These are phyloP conservation scores for Drosophila virilis DNA, from an alignment of 1,140 invertebrate species.

Conservation along the genomic window DNA sequence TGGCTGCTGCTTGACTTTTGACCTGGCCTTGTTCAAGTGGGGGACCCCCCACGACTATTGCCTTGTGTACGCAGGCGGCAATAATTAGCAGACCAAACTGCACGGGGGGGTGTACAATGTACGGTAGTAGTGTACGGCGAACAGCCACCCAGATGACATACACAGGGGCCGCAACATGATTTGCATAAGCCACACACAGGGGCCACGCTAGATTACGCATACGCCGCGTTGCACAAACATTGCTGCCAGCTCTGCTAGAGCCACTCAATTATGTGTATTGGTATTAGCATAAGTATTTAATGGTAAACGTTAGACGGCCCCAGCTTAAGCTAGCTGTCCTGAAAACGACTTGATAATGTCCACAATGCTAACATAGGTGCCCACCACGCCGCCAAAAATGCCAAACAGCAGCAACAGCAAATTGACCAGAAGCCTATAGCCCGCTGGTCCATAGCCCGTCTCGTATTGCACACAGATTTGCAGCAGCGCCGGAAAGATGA, in stretches of 20 bases:
- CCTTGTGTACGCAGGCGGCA: slow-evolving; percentile 20
- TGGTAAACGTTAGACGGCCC: slow-evolving; percentile 1
- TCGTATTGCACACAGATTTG: slow-evolving; percentile 76
- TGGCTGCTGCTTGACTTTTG: slow-evolving; percentile 5
- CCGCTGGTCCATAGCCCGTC: slow-evolving; percentile 82
- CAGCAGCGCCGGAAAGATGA: slow-evolving; percentile 96
- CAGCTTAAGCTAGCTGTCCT: slow-evolving; percentile 7
- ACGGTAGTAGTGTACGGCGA: not conserved
- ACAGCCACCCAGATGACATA: slow-evolving; percentile 26
- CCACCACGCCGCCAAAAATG: slow-evolving; percentile 88
- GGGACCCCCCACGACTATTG: not conserved
- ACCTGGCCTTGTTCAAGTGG: not conserved
- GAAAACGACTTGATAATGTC: slow-evolving; percentile 86
- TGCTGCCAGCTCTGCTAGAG: not conserved
- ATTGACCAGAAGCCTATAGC: slow-evolving; percentile 86
- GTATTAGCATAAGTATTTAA: slow-evolving; percentile 29
- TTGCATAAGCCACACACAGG: slow-evolving; percentile 39
- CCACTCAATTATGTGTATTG: slow-evolving; percentile 31
- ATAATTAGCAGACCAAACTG: slow-evolving; percentile 43
- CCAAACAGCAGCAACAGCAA: slow-evolving; percentile 88
- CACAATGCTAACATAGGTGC: slow-evolving; percentile 88
- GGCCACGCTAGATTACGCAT: slow-evolving; percentile 37
- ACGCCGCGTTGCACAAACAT: slow-evolving; percentile 30
- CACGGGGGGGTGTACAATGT: not conserved
- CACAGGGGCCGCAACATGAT: slow-evolving; percentile 31